These are phyloP conservation scores for Trichopoda pennipes DNA, from an alignment of 2,888 invertebrate species.

Conservation along the genomic window DNA sequence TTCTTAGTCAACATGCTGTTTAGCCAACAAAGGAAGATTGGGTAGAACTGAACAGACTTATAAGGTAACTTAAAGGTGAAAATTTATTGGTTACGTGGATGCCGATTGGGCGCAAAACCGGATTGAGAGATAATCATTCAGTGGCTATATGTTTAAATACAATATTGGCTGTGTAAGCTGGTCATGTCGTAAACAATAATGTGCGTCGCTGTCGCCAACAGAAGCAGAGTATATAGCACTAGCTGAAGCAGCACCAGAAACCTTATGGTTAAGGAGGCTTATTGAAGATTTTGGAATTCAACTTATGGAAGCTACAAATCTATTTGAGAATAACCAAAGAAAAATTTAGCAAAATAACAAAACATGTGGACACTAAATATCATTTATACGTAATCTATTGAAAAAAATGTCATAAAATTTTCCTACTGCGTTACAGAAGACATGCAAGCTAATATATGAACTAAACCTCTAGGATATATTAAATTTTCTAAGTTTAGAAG, in stretches of 20 bases:
- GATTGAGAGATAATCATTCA: conserved; percentile 46
- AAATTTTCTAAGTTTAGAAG: conserved; percentile 32
- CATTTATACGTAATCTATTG: conserved; percentile 18
- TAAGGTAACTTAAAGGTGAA: background rate
- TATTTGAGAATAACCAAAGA: background rate
- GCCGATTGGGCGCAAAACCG: conserved; percentile 60
- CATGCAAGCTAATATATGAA: conserved; percentile 36
- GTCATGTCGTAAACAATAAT: too few species aligned
- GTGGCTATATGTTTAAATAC: conserved; percentile 39
- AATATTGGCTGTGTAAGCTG: background rate
- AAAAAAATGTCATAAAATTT: conserved; percentile 12
- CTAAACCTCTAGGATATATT: conserved; percentile 1
- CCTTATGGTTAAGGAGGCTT: conserved; percentile 35
- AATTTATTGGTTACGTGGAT: conserved; percentile 54
- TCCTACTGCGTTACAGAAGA: conserved; percentile 30
- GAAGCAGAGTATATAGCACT: conserved; percentile 41
- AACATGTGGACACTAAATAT: conserved; percentile 38
- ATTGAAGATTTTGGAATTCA: background rate
- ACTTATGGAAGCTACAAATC: too few species aligned
- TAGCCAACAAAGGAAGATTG: too few species aligned
- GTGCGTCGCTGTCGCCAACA: conserved; percentile 1
- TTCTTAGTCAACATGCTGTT: too few species aligned
- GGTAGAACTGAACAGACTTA: too few species aligned
- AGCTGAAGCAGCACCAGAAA: too few species aligned
- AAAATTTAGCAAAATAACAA: conserved; percentile 37